These are phyloP conservation scores for Megalops atlanticus DNA, from an alignment of 2,113 vertebrate genomes.

Conservation along the genomic window DNA sequence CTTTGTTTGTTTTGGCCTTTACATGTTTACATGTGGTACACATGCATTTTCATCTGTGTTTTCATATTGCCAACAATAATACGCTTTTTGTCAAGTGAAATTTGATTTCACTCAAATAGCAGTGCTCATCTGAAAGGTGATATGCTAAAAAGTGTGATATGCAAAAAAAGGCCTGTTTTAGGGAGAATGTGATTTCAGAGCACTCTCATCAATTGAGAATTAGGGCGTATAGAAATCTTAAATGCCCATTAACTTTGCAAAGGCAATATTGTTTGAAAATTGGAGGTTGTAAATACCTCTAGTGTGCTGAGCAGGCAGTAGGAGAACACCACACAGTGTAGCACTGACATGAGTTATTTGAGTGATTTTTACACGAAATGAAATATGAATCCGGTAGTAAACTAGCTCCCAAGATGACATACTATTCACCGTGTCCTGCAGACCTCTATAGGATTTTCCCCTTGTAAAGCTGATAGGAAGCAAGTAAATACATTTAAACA, in stretches of 20 bases:
- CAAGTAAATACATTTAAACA: neutral
- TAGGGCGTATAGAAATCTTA: neutral
- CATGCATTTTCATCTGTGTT: no score
- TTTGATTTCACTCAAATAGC: no score
- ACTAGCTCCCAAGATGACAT: slow-evolving; percentile 16
- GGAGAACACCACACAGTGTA: slow-evolving; percentile 53
- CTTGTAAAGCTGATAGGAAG: neutral
- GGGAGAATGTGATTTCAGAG: no score
- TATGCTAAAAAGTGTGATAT: no score
- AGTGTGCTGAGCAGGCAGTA: slow-evolving; percentile 63
- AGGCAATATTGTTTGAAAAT: slow-evolving; percentile 68
- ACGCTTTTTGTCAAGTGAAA: no score
- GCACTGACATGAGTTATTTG: slow-evolving; percentile 60
- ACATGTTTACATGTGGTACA: no score
- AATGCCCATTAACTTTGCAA: slow-evolving; percentile 1
- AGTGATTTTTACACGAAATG: slow-evolving; percentile 57
- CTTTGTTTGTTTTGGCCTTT: no score
- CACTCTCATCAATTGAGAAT: neutral
- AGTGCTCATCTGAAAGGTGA: no score
- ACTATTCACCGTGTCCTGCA: neutral
- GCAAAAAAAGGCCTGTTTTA: no score
- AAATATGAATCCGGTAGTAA: slow-evolving; percentile 57
- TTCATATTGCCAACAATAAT: no score
- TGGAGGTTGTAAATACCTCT: slow-evolving; percentile 70
- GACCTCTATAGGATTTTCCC: neutral